phyloP scores from a whole-genome alignment of 1,140 invertebrate species.

The Bactericera cockerelli region DNA sequence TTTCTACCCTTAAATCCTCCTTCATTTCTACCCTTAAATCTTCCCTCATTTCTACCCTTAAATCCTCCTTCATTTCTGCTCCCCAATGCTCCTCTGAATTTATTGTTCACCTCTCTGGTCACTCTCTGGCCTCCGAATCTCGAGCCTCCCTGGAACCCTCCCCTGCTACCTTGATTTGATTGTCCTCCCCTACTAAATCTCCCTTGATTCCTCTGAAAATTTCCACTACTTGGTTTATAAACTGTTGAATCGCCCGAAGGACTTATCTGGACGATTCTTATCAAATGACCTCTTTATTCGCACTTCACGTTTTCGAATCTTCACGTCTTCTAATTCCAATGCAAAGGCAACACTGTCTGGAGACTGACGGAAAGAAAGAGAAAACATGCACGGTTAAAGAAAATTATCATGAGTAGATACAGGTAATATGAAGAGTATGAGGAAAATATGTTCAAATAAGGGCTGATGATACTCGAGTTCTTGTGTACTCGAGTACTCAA shows the following conservation, averaged over 20 bases:
- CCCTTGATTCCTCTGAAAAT: neutral
- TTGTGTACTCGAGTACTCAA: too few species aligned
- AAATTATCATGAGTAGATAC: neutral
- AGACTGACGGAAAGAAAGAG: slow-evolving; percentile 16
- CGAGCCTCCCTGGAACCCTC: neutral
- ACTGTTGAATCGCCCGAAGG: neutral
- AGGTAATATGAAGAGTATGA: too few species aligned
- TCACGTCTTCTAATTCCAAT: slow-evolving; percentile 36
- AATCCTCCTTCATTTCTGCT: too few species aligned
- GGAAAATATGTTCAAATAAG: too few species aligned
- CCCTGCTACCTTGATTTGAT: neutral
- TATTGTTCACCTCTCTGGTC: neutral
- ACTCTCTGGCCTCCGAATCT: neutral
- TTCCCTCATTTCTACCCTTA: too few species aligned
- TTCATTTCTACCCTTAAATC: too few species aligned
- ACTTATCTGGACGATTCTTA: neutral
- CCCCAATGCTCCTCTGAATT: neutral
- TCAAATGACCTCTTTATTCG: slow-evolving; percentile 26
- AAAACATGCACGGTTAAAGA: neutral
- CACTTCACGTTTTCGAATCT: slow-evolving; percentile 30
- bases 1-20: neutral
- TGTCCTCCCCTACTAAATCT: neutral
- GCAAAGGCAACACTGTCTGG: slow-evolving; percentile 44
- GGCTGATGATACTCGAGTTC: too few species aligned
- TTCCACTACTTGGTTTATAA: neutral